phyloP scores from a whole-genome alignment of 2,888 invertebrate genomes.

The Keiferia lycopersicella region DNA sequence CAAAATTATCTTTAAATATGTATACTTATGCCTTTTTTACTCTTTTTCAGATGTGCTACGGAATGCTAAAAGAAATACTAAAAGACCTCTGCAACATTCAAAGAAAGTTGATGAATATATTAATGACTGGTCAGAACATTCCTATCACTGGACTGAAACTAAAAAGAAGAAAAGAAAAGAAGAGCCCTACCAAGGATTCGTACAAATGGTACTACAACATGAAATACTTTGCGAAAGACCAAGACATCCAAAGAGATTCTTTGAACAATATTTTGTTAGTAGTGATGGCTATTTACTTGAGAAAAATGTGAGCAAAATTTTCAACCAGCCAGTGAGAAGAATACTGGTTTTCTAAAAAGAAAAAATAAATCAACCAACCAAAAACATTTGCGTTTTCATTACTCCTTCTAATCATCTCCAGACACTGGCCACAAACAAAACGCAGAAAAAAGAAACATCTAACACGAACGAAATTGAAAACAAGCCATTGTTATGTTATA shows the following conservation, averaged over 20 bases:
- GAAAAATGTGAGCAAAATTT: background rate
- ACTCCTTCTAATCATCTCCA: constrained; percentile 3
- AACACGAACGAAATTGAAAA: constrained; percentile 77
- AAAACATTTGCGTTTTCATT: background rate
- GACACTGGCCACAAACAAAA: constrained; percentile 15
- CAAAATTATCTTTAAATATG: background rate
- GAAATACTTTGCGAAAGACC: background rate
- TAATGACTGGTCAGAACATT: background rate
- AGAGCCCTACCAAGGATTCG: background rate
- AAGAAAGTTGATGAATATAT: background rate
- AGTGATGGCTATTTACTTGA: background rate
- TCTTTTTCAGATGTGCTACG: background rate
- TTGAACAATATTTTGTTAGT: constrained; percentile 2
- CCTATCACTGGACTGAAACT: background rate
- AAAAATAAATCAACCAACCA: constrained; percentile 2
- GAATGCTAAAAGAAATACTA: background rate
- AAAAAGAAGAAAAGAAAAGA: background rate
- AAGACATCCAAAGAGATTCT: background rate
- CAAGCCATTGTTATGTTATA: constrained; percentile 80
- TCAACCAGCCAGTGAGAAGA: background rate
- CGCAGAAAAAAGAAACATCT: constrained; percentile 48
- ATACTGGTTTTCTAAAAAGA: background rate
- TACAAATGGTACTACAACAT: background rate
- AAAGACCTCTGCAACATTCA: background rate
- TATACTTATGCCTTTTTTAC: background rate